Evolutionary conservation across 1,140 invertebrate species (phyloP).

Genomic region (Apis florea): DNA sequence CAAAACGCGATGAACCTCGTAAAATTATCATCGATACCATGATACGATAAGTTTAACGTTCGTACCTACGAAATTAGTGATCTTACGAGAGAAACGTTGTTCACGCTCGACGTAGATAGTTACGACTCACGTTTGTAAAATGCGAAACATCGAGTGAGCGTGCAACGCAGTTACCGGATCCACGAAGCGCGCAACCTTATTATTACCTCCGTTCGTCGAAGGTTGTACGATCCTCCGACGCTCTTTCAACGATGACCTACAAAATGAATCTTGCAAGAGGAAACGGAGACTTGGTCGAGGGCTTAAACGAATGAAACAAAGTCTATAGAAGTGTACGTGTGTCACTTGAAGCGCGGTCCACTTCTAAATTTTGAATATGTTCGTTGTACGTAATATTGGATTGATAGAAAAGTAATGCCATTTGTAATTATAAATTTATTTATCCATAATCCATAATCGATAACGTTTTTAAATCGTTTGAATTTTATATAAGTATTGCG

Average conservation of each 20-base stretch:
- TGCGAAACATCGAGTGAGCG: slow-evolving; percentile 5
- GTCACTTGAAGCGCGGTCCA: no score
- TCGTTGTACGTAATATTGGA: no score
- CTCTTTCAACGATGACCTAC: slow-evolving; percentile 38
- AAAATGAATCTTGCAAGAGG: slow-evolving; percentile 29
- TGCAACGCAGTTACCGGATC: slow-evolving; percentile 43
- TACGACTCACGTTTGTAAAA: slow-evolving; percentile 4
- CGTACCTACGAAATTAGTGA: slow-evolving; percentile 10
- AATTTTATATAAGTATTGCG: no score
- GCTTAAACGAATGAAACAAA: neutral
- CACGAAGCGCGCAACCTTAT: slow-evolving; percentile 49
- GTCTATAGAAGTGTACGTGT: no score
- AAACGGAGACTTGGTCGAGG: neutral
- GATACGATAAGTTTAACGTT: neutral
- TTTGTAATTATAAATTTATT: no score
- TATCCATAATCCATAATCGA: no score
- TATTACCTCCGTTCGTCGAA: slow-evolving; percentile 58
- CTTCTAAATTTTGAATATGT: no score
- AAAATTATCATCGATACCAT: neutral
- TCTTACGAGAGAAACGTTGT: neutral
- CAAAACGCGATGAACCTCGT: neutral
- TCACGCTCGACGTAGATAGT: neutral
- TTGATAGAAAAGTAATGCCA: no score
- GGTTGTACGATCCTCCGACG: slow-evolving; percentile 50
- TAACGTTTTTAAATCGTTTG: no score